A percentile compares a stretch with the other conserved stretches of the same genome.
Evolutionary conservation across 2,113 vertebrate species (phyloP).

Genomic region (Apodemus sylvaticus): DNA sequence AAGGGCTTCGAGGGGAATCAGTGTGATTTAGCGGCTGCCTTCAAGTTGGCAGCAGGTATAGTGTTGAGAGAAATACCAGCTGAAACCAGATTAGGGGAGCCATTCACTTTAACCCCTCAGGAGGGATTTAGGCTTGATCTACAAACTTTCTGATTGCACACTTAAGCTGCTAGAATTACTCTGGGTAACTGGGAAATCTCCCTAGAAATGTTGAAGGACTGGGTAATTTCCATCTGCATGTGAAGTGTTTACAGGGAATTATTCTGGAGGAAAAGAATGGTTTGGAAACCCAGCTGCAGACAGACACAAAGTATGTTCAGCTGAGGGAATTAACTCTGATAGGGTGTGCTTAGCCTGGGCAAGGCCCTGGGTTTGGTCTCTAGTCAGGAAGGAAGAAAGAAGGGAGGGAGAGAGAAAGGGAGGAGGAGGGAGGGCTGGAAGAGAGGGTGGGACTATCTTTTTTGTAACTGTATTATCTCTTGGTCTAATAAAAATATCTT

Average conservation of each 20-base stretch:
- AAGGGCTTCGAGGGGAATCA: not conserved
- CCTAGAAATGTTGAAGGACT: slow-evolving; percentile 16
- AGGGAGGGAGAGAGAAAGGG: not conserved
- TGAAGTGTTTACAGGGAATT: not conserved
- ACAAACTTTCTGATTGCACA: slow-evolving; percentile 6
- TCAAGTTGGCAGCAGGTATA: not conserved
- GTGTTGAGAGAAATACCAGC: not conserved
- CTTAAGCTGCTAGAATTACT: slow-evolving; percentile 45
- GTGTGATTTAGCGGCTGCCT: not conserved
- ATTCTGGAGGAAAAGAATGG: not conserved
- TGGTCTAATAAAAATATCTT: not conserved
- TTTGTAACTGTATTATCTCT: not conserved
- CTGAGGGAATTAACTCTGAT: not conserved
- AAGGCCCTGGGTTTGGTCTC: not conserved
- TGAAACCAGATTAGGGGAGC: not conserved
- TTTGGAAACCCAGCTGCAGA: not conserved
- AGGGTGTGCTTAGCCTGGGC: not conserved
- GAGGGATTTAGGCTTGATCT: slow-evolving; percentile 35
- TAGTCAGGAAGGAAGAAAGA: not conserved
- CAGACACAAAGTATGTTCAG: not conserved
- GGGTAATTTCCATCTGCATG: slow-evolving; percentile 15
- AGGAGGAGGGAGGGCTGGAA: too few relatives aligned
- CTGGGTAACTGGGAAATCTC: slow-evolving; percentile 32
- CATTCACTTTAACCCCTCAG: not conserved
- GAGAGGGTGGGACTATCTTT: too few relatives aligned